Evolutionary conservation across 1,140 invertebrate species (phyloP).

Genomic region (Paracyclopina nana): DNA sequence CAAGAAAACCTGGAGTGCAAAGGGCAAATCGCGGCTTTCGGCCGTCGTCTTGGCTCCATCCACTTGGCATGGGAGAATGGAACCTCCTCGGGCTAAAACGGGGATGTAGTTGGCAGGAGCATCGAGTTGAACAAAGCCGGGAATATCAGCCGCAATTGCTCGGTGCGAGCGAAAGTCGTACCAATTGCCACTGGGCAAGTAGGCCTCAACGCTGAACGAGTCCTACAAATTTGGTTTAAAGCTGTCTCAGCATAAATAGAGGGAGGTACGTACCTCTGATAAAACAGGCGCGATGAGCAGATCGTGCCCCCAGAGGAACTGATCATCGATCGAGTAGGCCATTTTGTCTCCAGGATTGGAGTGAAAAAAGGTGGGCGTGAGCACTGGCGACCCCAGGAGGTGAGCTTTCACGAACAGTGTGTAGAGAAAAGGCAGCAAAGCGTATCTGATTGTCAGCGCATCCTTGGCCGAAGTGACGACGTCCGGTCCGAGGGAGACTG

Average conservation of each 20-base stretch:
- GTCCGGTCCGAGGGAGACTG: conserved; percentile 21
- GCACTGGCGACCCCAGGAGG: conserved; percentile 25
- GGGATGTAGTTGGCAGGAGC: conserved; percentile 1
- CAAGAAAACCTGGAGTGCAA: background rate
- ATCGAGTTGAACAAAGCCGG: background rate
- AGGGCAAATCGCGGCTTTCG: background rate
- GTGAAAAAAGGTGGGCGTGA: conserved; percentile 27
- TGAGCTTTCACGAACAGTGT: conserved; percentile 27
- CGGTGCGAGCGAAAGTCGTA: background rate
- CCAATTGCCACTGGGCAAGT: background rate
- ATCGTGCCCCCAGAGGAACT: conserved; percentile 55
- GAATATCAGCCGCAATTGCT: background rate
- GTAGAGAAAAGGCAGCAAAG: conserved; percentile 30
- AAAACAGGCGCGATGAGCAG: conserved; percentile 56
- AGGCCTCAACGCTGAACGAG: background rate
- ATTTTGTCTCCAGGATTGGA: conserved; percentile 25
- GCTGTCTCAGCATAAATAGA: background rate
- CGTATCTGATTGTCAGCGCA: conserved; percentile 26
- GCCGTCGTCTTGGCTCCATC: conserved; percentile 23
- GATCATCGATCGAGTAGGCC: conserved; percentile 38
- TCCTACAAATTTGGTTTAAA: background rate
- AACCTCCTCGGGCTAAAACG: conserved; percentile 23
- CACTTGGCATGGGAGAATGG: conserved; percentile 26
- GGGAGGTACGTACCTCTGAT: conserved; percentile 29
- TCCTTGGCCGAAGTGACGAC: conserved; percentile 22